Percentiles rank a stretch among this genome's conserved stretches.
Conservation (phyloP, 2,888 invertebrate species). For the Hesperia comma region DNA sequence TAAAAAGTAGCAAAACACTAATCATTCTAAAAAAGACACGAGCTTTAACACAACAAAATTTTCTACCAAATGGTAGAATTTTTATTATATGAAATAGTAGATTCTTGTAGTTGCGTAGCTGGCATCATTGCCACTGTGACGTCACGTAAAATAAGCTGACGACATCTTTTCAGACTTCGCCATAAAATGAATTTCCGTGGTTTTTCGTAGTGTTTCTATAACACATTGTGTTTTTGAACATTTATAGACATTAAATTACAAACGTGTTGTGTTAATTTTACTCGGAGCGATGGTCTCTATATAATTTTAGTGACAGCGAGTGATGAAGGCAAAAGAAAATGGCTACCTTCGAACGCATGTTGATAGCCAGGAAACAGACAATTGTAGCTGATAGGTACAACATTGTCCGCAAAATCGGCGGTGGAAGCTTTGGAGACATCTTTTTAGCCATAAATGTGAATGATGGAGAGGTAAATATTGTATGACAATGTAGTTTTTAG, state of each 20-base stretch:
- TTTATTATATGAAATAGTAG: conserved; percentile 41
- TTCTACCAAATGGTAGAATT: conserved; percentile 35
- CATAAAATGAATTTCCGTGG: conserved; percentile 71
- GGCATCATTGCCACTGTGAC: conserved; percentile 78
- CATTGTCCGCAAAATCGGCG: conserved; percentile 98
- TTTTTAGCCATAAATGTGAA: conserved; percentile 96
- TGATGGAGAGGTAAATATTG: conserved; percentile 91
- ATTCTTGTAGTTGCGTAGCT: conserved; percentile 42
- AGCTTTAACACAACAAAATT: too few species aligned
- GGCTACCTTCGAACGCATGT: conserved; percentile 79
- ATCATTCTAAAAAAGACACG: too few species aligned
- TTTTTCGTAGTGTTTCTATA: conserved; percentile 66
- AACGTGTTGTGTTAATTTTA: conserved; percentile 68
- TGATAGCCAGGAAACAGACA: conserved; percentile 70
- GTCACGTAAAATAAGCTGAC: conserved; percentile 76
- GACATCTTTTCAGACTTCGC: conserved; percentile 69
- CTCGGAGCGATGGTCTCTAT: conserved; percentile 68
- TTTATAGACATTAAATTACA: conserved; percentile 61
- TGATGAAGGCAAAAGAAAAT: conserved; percentile 80
- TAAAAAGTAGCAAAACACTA: too few species aligned
- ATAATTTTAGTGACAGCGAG: conserved; percentile 74
- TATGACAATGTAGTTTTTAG: conserved; percentile 18
- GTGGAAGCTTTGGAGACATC: conserved; percentile 99
- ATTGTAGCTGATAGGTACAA: conserved; percentile 95
- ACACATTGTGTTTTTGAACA: conserved; percentile 63